These are phyloP conservation scores for Noctuana brunneofusca DNA, from an alignment of 2,888 invertebrate species.

Conservation along the genomic window DNA sequence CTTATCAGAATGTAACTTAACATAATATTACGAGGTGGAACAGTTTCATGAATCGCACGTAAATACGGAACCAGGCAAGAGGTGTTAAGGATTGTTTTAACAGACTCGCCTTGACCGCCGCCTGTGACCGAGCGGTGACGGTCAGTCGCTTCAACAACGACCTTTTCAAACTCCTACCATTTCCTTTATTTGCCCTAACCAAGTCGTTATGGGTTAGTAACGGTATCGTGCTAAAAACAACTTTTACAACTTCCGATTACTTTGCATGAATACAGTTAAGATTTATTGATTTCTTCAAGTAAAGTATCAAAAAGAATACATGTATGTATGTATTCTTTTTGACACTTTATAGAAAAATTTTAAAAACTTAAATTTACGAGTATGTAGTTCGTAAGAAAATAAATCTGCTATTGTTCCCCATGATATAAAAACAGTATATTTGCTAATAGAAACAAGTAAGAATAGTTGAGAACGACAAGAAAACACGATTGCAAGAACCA, in stretches of 20 bases:
- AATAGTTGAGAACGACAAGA: not conserved
- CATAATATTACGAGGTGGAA: not conserved
- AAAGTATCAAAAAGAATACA: not conserved
- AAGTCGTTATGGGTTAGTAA: conserved; percentile 17
- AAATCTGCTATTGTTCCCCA: no score
- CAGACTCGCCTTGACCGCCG: conserved; percentile 60
- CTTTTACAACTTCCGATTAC: conserved; percentile 8
- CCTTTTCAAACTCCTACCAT: conserved; percentile 42
- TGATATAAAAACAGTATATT: no score
- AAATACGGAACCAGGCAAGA: conserved; percentile 23
- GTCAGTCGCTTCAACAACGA: conserved; percentile 30
- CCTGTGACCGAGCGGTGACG: conserved; percentile 49
- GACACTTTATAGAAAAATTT: no score
- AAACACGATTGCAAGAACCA: conserved; percentile 8
- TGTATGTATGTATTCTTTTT: no score
- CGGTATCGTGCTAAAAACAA: conserved; percentile 7
- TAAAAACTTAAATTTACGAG: no score
- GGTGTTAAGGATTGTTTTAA: conserved; percentile 49
- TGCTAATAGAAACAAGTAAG: not conserved
- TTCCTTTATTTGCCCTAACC: conserved; percentile 64
- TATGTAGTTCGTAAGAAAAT: no score
- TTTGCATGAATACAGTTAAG: not conserved
- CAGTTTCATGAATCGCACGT: not conserved
- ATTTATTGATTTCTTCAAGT: not conserved
- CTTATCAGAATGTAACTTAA: not conserved